Percentiles rank a stretch among this genome's conserved stretches.
phyloP scores from a whole-genome alignment of 2,797 vertebrate genomes.

The Phoxinus dragarum region DNA sequence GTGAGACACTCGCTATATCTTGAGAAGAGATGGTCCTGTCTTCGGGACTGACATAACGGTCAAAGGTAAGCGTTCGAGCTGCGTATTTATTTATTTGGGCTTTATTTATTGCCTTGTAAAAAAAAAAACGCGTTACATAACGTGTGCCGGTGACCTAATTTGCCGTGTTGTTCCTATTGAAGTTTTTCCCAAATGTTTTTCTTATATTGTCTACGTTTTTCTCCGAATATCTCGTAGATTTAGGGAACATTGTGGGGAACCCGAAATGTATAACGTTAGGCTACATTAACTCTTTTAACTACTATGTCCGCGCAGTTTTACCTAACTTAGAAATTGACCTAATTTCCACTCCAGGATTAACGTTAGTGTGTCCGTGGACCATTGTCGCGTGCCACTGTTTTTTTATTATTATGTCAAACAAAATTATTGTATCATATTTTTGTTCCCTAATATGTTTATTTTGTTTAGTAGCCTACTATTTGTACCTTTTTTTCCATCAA shows the following conservation, averaged over 20 bases:
- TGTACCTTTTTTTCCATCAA: not conserved
- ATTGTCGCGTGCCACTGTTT: too few species aligned
- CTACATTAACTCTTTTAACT: not conserved
- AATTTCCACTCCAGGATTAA: constrained; percentile 47
- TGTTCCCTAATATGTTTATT: not conserved
- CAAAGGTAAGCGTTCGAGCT: constrained; percentile 61
- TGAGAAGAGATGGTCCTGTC: constrained; percentile 69
- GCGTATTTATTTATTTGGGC: not conserved
- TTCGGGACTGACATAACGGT: constrained; percentile 70
- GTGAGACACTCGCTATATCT: not conserved
- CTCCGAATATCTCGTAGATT: not conserved
- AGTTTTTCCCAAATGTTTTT: not conserved
- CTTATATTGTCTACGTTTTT: not conserved
- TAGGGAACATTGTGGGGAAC: not conserved
- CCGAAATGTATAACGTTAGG: not conserved
- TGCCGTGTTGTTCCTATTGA: constrained; percentile 10
- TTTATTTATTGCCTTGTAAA: not conserved
- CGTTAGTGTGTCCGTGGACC: not conserved
- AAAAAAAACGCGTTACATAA: constrained; percentile 69
- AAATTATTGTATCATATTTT: not conserved
- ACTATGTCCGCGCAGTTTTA: constrained; percentile 34
- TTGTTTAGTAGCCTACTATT: not conserved
- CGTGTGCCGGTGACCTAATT: constrained; percentile 71
- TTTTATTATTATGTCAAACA: not conserved
- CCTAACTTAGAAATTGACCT: constrained; percentile 46